Conservation (phyloP, 2,888 invertebrate genomes). For the Eledone cirrhosa region DNA sequence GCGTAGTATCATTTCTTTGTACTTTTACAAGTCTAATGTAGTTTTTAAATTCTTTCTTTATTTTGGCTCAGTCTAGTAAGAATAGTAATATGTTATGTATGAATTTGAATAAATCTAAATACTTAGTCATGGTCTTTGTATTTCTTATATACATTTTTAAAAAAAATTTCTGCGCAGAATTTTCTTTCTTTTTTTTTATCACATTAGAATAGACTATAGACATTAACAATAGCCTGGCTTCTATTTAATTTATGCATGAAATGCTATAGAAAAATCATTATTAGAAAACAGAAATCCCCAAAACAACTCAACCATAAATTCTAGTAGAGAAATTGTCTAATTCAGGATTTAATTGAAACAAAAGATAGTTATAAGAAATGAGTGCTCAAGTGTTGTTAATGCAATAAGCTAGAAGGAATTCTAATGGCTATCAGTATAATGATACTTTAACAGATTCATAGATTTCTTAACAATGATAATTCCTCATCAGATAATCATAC, state of each 20-base stretch:
- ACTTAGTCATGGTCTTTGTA: not conserved
- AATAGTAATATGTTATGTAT: not conserved
- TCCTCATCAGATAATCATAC: too few relatives aligned
- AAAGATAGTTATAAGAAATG: slow-evolving; percentile 17
- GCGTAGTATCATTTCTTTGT: too few relatives aligned
- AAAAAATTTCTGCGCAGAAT: too few relatives aligned
- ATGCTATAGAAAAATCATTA: slow-evolving; percentile 28
- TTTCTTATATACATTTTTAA: too few relatives aligned
- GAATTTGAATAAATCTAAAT: slow-evolving; percentile 26
- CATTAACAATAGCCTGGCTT: slow-evolving; percentile 2
- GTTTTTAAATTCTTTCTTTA: too few relatives aligned
- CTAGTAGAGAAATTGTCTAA: slow-evolving; percentile 7
- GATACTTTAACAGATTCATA: too few relatives aligned
- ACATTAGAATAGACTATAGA: slow-evolving; percentile 16
- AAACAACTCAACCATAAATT: slow-evolving; percentile 14
- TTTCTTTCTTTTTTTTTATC: not conserved
- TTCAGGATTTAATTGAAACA: slow-evolving; percentile 24
- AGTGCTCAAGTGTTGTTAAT: too few relatives aligned
- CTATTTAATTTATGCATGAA: slow-evolving; percentile 28
- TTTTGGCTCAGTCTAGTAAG: too few relatives aligned
- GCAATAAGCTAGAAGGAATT: too few relatives aligned
- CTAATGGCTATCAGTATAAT: too few relatives aligned
- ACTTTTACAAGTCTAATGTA: too few relatives aligned
- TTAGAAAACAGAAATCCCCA: slow-evolving; percentile 22
- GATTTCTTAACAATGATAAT: too few relatives aligned